Evolutionary conservation across 2,113 vertebrate species (phyloP).

Genomic region (Parus major): DNA sequence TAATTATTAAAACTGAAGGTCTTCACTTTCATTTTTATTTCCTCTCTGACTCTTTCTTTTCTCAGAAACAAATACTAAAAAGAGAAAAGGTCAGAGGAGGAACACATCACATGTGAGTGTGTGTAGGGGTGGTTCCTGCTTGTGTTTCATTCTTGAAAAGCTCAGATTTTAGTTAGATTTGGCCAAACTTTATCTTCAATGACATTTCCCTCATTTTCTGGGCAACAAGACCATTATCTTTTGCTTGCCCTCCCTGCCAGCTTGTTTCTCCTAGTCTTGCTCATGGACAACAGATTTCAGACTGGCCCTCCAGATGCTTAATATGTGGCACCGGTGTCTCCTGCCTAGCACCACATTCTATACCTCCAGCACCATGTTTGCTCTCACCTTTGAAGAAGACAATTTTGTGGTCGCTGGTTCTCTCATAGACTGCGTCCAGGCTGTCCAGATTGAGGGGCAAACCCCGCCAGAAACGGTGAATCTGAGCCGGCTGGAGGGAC

Average conservation of each 20-base stretch:
- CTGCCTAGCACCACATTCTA: background rate
- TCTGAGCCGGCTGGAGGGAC: constrained; percentile 90
- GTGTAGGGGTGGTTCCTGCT: background rate
- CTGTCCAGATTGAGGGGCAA: constrained; percentile 88
- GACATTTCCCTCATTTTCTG: background rate
- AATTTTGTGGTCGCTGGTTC: constrained; percentile 91
- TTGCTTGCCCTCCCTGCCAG: background rate
- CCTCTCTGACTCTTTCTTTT: background rate
- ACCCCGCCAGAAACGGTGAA: constrained; percentile 95
- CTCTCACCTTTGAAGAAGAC: constrained; percentile 96
- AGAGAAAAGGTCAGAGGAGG: background rate
- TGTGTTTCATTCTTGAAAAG: background rate
- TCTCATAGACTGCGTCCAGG: constrained; percentile 92
- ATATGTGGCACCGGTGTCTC: fast-evolving
- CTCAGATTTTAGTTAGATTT: background rate
- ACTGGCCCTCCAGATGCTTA: background rate
- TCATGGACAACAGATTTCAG: background rate
- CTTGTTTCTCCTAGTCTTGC: background rate
- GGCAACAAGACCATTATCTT: background rate
- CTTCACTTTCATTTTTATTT: background rate
- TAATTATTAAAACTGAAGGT: background rate
- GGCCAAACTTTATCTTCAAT: background rate
- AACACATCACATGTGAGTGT: background rate
- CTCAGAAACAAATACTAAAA: background rate
- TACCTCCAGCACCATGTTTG: fast-evolving